Conservation (phyloP, 1,140 invertebrate species). For the Hermetia illucens region DNA sequence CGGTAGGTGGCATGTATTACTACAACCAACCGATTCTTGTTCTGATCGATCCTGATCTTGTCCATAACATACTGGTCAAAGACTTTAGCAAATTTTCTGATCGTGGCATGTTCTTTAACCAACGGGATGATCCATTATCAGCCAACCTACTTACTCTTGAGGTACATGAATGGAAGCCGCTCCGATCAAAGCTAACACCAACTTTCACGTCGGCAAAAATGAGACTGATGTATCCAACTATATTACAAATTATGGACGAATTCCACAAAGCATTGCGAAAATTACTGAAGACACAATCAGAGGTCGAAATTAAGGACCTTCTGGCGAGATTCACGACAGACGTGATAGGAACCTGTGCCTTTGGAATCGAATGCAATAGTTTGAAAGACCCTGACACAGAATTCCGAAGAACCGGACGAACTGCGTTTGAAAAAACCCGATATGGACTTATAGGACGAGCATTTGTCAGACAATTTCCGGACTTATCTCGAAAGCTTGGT, state of each 20-base stretch:
- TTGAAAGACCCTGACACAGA: constrained; percentile 33
- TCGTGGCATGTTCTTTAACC: constrained; percentile 30
- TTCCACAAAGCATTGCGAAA: constrained; percentile 19
- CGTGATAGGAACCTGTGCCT: constrained; percentile 40
- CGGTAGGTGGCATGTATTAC: constrained; percentile 32
- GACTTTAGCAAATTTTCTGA: constrained; percentile 37
- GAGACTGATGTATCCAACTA: constrained; percentile 34
- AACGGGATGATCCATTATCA: constrained; percentile 31
- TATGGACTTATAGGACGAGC: background rate
- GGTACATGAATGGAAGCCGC: constrained; percentile 33
- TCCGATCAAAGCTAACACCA: constrained; percentile 32
- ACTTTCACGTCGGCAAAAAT: constrained; percentile 35
- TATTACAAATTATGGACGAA: constrained; percentile 29
- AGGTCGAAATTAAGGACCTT: constrained; percentile 36
- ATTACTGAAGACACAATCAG: constrained; percentile 15
- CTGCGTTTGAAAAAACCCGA: constrained; percentile 8
- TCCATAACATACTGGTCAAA: constrained; percentile 36
- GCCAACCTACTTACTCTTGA: constrained; percentile 33
- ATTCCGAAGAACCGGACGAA: constrained; percentile 24
- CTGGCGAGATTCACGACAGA: constrained; percentile 41
- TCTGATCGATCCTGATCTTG: constrained; percentile 30
- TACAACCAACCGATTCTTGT: constrained; percentile 29
- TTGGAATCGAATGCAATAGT: constrained; percentile 39
- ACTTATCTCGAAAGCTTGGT: background rate
- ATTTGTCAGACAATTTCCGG: background rate